Percentiles rank a stretch among this genome's conserved stretches.
Evolutionary conservation across 2,888 invertebrate genomes (phyloP).

Genomic region (Rhabditophanes sp.): DNA sequence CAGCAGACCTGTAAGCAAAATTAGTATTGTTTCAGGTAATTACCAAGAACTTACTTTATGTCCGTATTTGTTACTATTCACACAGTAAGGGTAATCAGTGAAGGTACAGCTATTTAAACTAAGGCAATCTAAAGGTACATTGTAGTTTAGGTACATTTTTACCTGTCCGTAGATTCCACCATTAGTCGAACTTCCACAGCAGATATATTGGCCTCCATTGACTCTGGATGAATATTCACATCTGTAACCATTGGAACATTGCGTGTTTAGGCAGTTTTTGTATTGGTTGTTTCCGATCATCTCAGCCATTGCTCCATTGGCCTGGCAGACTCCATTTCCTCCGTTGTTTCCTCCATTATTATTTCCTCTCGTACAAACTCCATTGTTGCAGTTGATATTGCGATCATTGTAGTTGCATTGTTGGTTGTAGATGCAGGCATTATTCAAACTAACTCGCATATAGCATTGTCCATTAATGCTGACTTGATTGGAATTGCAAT

Average conservation of each 20-base stretch:
- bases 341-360: too few species aligned
- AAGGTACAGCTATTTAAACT: constrained; percentile 20
- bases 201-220: constrained; percentile 18
- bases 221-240: constrained; percentile 16
- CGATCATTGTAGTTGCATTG: neutral
- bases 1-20: too few species aligned
- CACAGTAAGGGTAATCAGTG: constrained; percentile 21
- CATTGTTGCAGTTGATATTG: constrained; percentile 1
- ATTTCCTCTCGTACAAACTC: too few species aligned
- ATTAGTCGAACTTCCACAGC: constrained; percentile 13
- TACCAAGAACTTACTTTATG: constrained; percentile 20
- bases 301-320: constrained; percentile 13
- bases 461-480: constrained; percentile 21
- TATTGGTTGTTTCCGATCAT: constrained; percentile 5
- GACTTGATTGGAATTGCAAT: constrained; percentile 11
- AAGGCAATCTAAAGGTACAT: constrained; percentile 17
- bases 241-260: constrained; percentile 14
- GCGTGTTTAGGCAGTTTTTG: constrained; percentile 18
- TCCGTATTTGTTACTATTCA: constrained; percentile 15
- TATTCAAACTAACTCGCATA: neutral
- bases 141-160: constrained; percentile 21
- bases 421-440: neutral
- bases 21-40: too few species aligned
- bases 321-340: too few species aligned
- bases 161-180: constrained; percentile 11